phyloP scores from a whole-genome alignment of 2,797 vertebrate genomes.

The Geotrypetes seraphini region DNA sequence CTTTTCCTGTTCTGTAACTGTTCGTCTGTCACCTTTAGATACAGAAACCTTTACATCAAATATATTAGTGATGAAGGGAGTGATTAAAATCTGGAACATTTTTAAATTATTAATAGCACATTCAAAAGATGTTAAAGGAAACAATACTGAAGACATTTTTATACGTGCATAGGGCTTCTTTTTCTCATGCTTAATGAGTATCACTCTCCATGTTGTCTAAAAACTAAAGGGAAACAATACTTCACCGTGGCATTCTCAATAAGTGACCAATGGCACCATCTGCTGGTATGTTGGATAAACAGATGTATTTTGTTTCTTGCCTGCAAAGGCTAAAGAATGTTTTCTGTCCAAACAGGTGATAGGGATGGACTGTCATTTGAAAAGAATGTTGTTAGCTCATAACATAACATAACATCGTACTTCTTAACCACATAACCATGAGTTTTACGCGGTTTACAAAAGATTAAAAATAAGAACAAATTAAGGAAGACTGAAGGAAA shows the following conservation, averaged over 20 bases:
- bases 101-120: conserved; percentile 58
- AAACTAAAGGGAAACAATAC: conserved; percentile 20
- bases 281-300: conserved; percentile 25
- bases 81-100: conserved; percentile 59
- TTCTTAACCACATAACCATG: no score
- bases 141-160: conserved; percentile 51
- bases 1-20: background rate
- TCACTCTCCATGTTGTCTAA: conserved; percentile 27
- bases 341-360: no score
- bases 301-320: background rate
- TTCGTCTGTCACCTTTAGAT: conserved; percentile 47
- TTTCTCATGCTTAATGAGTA: conserved; percentile 58
- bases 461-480: no score
- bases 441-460: no score
- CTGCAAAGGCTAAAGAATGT: no score
- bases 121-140: conserved; percentile 64
- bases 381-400: no score
- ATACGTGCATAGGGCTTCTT: conserved; percentile 58
- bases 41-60: conserved; percentile 21
- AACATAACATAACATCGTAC: no score
- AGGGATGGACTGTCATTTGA: no score
- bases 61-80: conserved; percentile 49
- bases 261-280: conserved; percentile 53
- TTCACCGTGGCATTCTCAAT: conserved; percentile 17
- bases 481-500: no score